Conservation (phyloP, 2,888 invertebrate species). For the Apamea monoglypha region DNA sequence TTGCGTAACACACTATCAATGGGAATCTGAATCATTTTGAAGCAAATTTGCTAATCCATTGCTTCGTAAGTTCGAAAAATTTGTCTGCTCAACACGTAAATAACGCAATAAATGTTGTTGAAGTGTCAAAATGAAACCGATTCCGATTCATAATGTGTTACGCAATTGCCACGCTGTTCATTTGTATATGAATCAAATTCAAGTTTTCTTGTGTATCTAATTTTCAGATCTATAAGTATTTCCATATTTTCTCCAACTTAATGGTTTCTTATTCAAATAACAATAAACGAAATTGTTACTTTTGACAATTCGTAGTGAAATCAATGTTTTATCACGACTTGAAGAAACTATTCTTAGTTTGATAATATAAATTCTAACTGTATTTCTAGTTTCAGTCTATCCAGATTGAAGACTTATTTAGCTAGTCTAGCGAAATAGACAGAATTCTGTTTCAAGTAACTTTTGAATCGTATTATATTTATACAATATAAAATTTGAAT, state of each 20-base stretch:
- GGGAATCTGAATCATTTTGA: no score
- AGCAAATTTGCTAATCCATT: no score
- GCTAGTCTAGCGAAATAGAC: background rate
- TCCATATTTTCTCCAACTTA: background rate
- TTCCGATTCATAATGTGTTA: no score
- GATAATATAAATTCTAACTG: constrained; percentile 6
- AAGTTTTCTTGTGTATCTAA: background rate
- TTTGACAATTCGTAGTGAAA: background rate
- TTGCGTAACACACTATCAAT: no score
- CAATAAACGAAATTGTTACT: background rate
- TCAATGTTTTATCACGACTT: background rate
- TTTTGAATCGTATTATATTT: background rate
- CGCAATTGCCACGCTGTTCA: no score
- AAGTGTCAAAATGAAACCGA: no score
- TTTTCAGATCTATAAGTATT: background rate
- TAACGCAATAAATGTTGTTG: no score
- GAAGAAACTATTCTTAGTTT: constrained; percentile 9
- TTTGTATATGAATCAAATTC: background rate
- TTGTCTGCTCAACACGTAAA: no score
- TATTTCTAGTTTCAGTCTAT: background rate
- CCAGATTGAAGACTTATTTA: constrained; percentile 12
- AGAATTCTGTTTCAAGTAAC: constrained; percentile 1
- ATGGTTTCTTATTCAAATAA: background rate
- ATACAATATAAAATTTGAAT: background rate
- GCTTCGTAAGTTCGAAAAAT: no score